Percentiles rank a stretch among this genome's conserved stretches.
These are phyloP conservation scores for Ligdia adustata DNA, from an alignment of 2,888 invertebrate species.

Conservation along the genomic window DNA sequence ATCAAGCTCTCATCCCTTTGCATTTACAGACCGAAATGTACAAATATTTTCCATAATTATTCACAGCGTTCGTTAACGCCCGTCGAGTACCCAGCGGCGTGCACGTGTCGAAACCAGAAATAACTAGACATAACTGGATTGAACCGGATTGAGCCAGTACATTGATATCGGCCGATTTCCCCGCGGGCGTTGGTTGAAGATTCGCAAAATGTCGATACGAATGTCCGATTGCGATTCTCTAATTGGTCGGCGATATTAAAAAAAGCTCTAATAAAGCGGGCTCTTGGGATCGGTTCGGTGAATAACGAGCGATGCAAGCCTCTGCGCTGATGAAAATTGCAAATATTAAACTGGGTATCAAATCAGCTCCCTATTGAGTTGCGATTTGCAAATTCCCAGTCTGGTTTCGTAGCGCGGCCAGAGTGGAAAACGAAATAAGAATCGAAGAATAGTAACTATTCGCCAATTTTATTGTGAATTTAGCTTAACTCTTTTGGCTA, in stretches of 20 bases:
- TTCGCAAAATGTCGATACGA: conserved; percentile 59
- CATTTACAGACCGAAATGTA: conserved; percentile 19
- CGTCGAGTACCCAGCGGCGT: conserved; percentile 5
- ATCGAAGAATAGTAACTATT: no score
- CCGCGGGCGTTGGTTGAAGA: conserved; percentile 53
- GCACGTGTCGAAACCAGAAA: conserved; percentile 13
- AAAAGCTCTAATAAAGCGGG: conserved; percentile 28
- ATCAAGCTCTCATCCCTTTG: conserved; percentile 1
- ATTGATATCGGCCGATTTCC: conserved; percentile 51
- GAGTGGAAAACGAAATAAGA: no score
- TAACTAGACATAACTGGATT: conserved; percentile 11
- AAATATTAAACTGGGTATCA: background rate
- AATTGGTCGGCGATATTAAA: conserved; percentile 48
- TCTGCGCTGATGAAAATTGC: background rate
- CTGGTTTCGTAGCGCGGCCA: background rate
- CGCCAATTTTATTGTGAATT: no score
- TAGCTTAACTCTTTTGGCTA: no score
- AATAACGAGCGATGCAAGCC: background rate
- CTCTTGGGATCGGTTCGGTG: conserved; percentile 19
- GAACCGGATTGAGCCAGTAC: conserved; percentile 9
- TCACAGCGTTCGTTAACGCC: conserved; percentile 24
- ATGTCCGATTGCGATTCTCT: conserved; percentile 37
- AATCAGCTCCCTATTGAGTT: background rate
- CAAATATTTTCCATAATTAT: conserved; percentile 27
- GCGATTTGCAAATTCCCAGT: background rate